Evolutionary conservation across 2,888 invertebrate genomes (phyloP), one percentile per base, ranked within the genome.

Genomic region (Urechis unicinctus): DNA sequence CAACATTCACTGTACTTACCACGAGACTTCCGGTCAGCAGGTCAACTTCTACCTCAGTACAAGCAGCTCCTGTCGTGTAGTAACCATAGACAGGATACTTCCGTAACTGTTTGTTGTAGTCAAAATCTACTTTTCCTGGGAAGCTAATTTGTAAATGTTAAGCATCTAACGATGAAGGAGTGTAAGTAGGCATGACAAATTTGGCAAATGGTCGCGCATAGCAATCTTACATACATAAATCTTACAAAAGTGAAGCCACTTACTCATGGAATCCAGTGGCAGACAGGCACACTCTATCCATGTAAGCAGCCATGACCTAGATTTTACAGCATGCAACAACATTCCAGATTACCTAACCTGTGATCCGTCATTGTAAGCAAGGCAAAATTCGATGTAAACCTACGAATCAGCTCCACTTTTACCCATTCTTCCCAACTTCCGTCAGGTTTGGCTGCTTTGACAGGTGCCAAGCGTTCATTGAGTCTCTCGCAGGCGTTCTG

Each of bases 401-500:
- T n/a, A n/a, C n/a, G n/a, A n/a, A n/a, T n/a, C n/a, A n/a, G n/a
- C n/a, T n/a, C n/a, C n/a, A n/a, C 28, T 55, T 62, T 55, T 57
- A 72, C 83, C 91, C 89, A 90, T 9, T 88, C 83, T 70, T 89
- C 85, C 94, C 95, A 95, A 51, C 81, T 84, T 0, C 61, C 85
- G 86, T 56, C 85, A 78, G 93, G 93, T 72, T 88, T 84, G 31
- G 83, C 84, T 44, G 85, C 82, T 66, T 86, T 88, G 66, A 86
- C 85, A 0, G 89, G 89, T 61, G 85, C 82, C 28, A 95, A 75
- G 50, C 93, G 82, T 65, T 86, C 83, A 64, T 84, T 82, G 17
- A 95, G 78, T 61, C 81, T 84, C 64, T 86, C 78, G 66, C 94
- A 95, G 0, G 93, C 94, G 74, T 88, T 59, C 72, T 74, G 57